A percentile compares a stretch with the other conserved stretches of the same genome.
Evolutionary conservation across 2,113 vertebrate genomes (phyloP).

Genomic region (Caloenas nicobarica): DNA sequence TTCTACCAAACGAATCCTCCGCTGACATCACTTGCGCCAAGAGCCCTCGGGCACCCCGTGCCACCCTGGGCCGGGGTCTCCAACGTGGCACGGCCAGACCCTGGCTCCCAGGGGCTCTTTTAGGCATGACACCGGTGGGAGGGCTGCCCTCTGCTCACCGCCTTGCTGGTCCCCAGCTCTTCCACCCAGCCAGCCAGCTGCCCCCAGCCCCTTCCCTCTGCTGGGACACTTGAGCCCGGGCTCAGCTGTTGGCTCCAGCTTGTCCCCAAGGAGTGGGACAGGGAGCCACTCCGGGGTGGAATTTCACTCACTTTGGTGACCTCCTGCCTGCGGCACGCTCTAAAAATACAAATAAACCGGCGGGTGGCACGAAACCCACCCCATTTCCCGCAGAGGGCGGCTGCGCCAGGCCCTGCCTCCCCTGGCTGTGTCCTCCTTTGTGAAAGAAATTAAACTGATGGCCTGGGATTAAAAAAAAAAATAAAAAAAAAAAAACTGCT

Average conservation of each 20-base stretch:
- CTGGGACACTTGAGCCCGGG: neutral
- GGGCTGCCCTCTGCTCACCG: neutral
- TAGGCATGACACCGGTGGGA: neutral
- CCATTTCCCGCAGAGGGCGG: neutral
- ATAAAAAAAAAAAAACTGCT: neutral
- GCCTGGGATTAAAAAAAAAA: neutral
- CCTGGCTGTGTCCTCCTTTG: neutral
- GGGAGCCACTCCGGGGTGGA: neutral
- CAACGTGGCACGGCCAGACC: accelerated
- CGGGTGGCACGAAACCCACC: neutral
- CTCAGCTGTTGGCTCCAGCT: neutral
- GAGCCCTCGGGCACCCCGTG: neutral
- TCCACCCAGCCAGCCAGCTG: neutral
- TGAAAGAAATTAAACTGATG: neutral
- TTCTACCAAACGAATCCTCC: neutral
- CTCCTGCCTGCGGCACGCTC: neutral
- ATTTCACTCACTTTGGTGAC: neutral
- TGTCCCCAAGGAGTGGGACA: neutral
- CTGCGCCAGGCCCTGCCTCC: neutral
- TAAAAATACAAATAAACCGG: slow-evolving; percentile 42
- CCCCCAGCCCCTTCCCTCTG: neutral
- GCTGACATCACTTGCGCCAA: too few species aligned
- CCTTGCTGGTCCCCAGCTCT: neutral
- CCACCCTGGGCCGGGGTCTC: accelerated
- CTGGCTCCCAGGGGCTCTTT: neutral